Evolutionary conservation across 2,797 vertebrate genomes (phyloP), one percentile per base, ranked within the genome.

Genomic region (Sebastes alutus): DNA sequence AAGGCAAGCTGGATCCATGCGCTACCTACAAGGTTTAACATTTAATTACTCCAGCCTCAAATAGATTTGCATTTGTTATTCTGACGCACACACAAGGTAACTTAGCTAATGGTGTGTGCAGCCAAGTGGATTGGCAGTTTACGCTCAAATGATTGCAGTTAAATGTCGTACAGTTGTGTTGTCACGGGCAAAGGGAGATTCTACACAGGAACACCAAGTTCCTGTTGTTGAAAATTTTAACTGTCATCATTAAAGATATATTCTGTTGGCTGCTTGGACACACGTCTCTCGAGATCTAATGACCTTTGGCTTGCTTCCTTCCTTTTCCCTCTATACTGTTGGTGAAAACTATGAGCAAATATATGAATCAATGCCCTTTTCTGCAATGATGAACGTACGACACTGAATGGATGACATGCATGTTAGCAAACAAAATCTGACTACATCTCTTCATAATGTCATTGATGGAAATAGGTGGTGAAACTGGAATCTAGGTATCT

Each of bases 21-120:
- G 4, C 73, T 72, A 82, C 76, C 69, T 87, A n/a, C 65, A 46
- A 70, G 49, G 7, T 85, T 85, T 72, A 86, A 76, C 81, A 65
- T 91, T 90, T 87, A 70, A 87, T 89, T 77, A 73, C 42, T 78
- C 25, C 29, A 12, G 29, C 80, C 63, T 77, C 18, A 80, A 72
- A 89, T 65, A 84, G 61, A 84, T 81, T 35, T 62, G 49, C 52
- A 75, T 67, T 70, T 70, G 75, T 83, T 75, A 46, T 77, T 70
- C 27, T 33, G 62, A 46, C 14, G 3, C 49, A 61, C 38, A 32
- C 12, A 16, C 20, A 54, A n/a, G 64, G 61, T 38, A 77, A 77
- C 35, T 69, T 69, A 79, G 46, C 7, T 77, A 1, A 9, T 49
- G 46, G 18, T 20, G 46, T 20, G 16, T 49, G 71, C 76, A 81